These are phyloP conservation scores for Ophion obscuratus DNA, from an alignment of 2,888 invertebrate genomes.

Conservation along the genomic window DNA sequence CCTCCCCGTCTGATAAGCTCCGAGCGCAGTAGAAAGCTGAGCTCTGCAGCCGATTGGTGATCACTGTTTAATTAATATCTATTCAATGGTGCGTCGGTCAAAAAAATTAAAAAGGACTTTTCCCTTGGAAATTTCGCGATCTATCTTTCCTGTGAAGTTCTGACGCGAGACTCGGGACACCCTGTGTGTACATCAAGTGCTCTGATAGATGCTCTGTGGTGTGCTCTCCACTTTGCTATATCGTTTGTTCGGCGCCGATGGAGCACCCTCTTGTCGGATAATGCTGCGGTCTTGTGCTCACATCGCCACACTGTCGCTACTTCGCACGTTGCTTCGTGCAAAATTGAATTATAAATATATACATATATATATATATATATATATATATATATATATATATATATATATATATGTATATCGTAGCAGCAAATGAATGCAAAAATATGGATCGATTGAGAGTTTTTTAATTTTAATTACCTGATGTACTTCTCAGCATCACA, in stretches of 20 bases:
- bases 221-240: slow-evolving; percentile 27
- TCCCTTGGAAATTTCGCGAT: not conserved
- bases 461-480: not conserved
- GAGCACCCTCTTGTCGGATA: slow-evolving; percentile 19
- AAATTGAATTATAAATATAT: not conserved
- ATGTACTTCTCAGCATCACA: not conserved
- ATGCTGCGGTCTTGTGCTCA: slow-evolving; percentile 24
- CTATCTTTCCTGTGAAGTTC: not conserved
- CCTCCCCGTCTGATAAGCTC: not conserved
- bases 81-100: no score
- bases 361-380: not conserved
- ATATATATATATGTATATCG: not conserved
- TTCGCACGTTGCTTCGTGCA: not conserved
- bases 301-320: not conserved
- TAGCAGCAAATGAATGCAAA: not conserved
- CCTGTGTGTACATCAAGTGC: not conserved
- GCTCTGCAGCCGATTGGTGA: no score
- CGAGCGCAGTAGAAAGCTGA: no score
- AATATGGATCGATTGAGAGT: not conserved
- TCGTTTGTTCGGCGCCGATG: slow-evolving; percentile 30
- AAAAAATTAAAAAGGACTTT: not conserved
- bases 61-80: no score
- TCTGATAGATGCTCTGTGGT: slow-evolving; percentile 11
- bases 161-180: slow-evolving; percentile 6
- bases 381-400: no score